Base-by-base conservation (phyloP, 2,888 invertebrate genomes). In the Venusia cambrica region DNA sequence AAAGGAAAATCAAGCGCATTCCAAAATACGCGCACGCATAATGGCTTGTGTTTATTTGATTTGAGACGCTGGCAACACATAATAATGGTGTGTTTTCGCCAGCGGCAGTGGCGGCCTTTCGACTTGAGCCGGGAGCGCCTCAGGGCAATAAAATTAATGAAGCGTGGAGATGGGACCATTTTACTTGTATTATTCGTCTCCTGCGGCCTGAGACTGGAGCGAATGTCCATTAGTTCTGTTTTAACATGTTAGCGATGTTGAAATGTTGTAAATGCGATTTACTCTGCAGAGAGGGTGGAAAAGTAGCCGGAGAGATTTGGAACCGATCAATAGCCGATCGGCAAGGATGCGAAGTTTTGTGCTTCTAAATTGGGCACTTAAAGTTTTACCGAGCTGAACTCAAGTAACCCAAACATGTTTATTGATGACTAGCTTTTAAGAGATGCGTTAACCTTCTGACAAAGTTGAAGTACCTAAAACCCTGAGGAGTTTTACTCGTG, bases 161-260 rank as follows among this genome's bases (percentile, higher is more conserved):
- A 85, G 87, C 87, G 78, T 85, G 70, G 87, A 84, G 87, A 87
- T 84, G 85, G 85, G 85, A 85, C 84, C 85, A 85, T 87, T 87
- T 87, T 87, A 85, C 85, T 85, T 81, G 83, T 85, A 85, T 85
- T 87, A 87, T 85, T 85, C 85, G 78, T 84, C 85, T 85, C 84
- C 71, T 83, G 84, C 79, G 83, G 79, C 77, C 84, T 79, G 74
- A 77, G 83, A 83, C 84, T 83, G 84, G 67, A 87, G 78, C 85
- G 85, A 87, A 87, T 87, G 85, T 85, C 85, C 85, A 87, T 87
- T 87, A 85, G 87, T 87, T 87, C 87, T 85, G 84, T 87, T 87
- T 87, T 85, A 87, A 87, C 87, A 85, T 87, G 85, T 87, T 87
- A 87, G 85, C 81, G 81, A 84, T 75, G 84, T 84, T 85, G 87